Evolutionary conservation across 1,140 invertebrate species (phyloP).

Genomic region (Platyscapa corneri): DNA sequence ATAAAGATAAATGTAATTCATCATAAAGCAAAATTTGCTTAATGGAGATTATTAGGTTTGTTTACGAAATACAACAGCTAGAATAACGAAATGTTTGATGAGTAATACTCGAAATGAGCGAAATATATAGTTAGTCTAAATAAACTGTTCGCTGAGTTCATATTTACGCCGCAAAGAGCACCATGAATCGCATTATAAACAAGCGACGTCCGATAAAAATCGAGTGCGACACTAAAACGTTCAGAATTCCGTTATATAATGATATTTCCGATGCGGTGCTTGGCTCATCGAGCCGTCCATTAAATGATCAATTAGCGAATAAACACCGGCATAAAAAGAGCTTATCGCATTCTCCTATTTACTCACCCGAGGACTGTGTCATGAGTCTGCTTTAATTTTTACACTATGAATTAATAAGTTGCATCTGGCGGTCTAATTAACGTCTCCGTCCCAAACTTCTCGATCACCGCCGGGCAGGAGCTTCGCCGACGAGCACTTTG

Average conservation of each 20-base stretch:
- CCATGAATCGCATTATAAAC: conserved; percentile 14
- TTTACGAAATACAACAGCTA: neutral
- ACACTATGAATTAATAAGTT: conserved; percentile 49
- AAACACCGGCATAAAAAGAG: neutral
- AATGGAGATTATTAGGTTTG: neutral
- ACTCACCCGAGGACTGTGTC: neutral
- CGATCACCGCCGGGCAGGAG: neutral
- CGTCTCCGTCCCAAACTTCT: conserved; percentile 42
- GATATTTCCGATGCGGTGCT: neutral
- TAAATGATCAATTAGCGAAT: conserved; percentile 26
- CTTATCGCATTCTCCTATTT: neutral
- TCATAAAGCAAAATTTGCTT: neutral
- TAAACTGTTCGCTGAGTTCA: neutral
- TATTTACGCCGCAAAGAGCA: neutral
- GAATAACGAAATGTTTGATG: neutral
- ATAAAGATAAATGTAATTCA: neutral
- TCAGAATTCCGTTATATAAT: neutral
- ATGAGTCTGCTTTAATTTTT: conserved; percentile 34
- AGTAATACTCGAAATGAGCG: neutral
- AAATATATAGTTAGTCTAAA: neutral
- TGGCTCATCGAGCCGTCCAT: neutral
- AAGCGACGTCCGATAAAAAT: neutral
- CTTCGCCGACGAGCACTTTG: neutral
- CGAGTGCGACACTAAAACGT: neutral
- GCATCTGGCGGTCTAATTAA: conserved; percentile 44